Percentiles rank a stretch among this genome's conserved stretches.
These are phyloP conservation scores for Ectemnius lituratus DNA, from an alignment of 2,888 invertebrate species.

Conservation along the genomic window DNA sequence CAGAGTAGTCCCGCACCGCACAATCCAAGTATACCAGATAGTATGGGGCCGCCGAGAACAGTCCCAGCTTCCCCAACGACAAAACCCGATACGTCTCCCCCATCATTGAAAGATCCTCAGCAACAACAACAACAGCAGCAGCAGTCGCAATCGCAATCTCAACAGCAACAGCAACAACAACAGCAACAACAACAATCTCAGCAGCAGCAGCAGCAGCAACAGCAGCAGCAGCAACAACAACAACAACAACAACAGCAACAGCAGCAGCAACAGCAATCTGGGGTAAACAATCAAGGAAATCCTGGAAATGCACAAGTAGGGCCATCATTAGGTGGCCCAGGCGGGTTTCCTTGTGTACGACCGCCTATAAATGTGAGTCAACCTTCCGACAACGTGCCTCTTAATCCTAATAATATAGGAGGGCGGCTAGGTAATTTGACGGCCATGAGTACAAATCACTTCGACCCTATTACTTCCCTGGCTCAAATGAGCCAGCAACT, in stretches of 20 bases:
- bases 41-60: slow-evolving; percentile 75
- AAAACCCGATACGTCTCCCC: slow-evolving; percentile 74
- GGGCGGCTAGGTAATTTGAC: slow-evolving; percentile 72
- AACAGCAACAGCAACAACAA: slow-evolving; percentile 73
- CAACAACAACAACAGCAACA: slow-evolving; percentile 61
- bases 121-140: slow-evolving; percentile 66
- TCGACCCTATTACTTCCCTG: slow-evolving; percentile 95
- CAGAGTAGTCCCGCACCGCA: slow-evolving; percentile 75
- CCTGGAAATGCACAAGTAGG: slow-evolving; percentile 52
- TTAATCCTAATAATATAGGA: slow-evolving; percentile 83
- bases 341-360: slow-evolving; percentile 70
- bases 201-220: slow-evolving; percentile 66
- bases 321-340: slow-evolving; percentile 65
- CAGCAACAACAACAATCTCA: slow-evolving; percentile 70
- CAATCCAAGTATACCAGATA: slow-evolving; percentile 71
- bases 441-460: slow-evolving; percentile 81
- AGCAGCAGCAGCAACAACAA: slow-evolving; percentile 61
- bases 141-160: slow-evolving; percentile 69
- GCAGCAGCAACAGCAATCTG: slow-evolving; percentile 76
- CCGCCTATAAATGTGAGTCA: slow-evolving; percentile 72
- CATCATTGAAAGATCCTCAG: slow-evolving; percentile 69
- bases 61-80: slow-evolving; percentile 76
- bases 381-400: slow-evolving; percentile 81
- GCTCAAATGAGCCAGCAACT: slow-evolving; percentile 97
- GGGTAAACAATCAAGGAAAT: slow-evolving; percentile 69